Evolutionary conservation across 2,888 invertebrate species (phyloP), one percentile per base, ranked within the genome.

Genomic region (Tethea ocularis): DNA sequence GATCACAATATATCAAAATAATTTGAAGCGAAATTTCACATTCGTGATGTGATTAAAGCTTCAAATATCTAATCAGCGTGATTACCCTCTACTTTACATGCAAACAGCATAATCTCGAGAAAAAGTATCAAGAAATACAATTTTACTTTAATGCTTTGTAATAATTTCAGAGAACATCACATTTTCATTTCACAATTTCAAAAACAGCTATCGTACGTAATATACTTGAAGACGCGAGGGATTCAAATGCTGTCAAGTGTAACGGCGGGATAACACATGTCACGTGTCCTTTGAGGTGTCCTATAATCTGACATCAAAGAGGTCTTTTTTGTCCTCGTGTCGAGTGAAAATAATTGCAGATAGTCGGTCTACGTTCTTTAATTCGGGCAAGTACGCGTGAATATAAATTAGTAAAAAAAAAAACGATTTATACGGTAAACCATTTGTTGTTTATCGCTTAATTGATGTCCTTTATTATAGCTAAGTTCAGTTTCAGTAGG

Each of bases 241-340:
- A 11, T 29, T 17, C 26, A 13, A 22, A 33, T 36, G 17, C 20
- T 51, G 59, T 57, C 61, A 52, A 59, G 59, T 59, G 61, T 57
- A 23, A 56, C 24, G 55, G 57, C 20, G 51, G 61, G 59, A 46
- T 33, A 38, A 52, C 51, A 41, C 55, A 51, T 51, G 60, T 52
- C 55, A 17, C 29, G 54, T 56, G 60, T 59, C 59, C 61, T 65
- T 64, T 57, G 56, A 61, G 61, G 36, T 57, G 61, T 63, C 58
- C 51, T 59, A 13, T 53, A 26, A 51, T 29, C 59, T 62, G 57
- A 63, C 66, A 65, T 68, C 69, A 70, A 70, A 68, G 69, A 61
- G 55, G 56, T 62, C 61, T 60, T 58, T 33, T 59, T 61, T 56
- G 41, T 36, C 41, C 62, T 54, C 61, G 52, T 56, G 56, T 57